Conservation (phyloP, 2,113 vertebrate species). For the Actenoides hombroni region DNA sequence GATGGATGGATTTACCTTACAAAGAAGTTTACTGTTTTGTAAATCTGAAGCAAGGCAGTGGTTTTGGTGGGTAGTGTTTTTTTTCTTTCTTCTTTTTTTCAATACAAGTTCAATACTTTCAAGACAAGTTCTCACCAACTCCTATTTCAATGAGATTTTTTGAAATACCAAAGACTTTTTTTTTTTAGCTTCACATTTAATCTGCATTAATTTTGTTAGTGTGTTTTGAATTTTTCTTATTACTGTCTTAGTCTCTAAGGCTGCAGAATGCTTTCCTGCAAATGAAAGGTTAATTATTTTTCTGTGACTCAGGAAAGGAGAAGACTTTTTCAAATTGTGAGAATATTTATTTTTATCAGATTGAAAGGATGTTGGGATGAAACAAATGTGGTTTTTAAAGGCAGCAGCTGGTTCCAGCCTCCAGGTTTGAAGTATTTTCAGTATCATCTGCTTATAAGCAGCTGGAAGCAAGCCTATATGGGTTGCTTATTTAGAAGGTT, state of each 20-base stretch:
- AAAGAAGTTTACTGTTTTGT: not conserved
- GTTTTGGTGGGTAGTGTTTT: not conserved
- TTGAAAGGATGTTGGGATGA: not conserved
- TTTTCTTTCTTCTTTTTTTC: not conserved
- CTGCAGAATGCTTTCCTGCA: not conserved
- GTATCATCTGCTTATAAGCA: constrained; percentile 49
- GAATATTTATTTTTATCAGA: constrained; percentile 53
- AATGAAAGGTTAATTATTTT: not conserved
- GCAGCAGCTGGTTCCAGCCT: constrained; percentile 49
- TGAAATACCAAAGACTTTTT: not conserved
- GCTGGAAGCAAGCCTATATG: constrained; percentile 30
- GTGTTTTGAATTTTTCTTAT: not conserved
- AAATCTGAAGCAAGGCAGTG: not conserved
- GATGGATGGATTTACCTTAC: not conserved
- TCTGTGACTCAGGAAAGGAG: not conserved
- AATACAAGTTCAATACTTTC: not conserved
- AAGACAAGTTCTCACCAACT: not conserved
- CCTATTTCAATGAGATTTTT: not conserved
- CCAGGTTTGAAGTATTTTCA: constrained; percentile 43
- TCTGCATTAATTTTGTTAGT: not conserved
- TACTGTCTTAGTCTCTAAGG: not conserved
- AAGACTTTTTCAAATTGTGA: constrained; percentile 8
- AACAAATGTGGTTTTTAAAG: not conserved
- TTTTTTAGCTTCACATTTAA: not conserved
- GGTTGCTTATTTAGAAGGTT: constrained; percentile 45